Base-by-base conservation (phyloP, 64 coral and sea anemone genomes). In the Pocillopora verrucosa region DNA sequence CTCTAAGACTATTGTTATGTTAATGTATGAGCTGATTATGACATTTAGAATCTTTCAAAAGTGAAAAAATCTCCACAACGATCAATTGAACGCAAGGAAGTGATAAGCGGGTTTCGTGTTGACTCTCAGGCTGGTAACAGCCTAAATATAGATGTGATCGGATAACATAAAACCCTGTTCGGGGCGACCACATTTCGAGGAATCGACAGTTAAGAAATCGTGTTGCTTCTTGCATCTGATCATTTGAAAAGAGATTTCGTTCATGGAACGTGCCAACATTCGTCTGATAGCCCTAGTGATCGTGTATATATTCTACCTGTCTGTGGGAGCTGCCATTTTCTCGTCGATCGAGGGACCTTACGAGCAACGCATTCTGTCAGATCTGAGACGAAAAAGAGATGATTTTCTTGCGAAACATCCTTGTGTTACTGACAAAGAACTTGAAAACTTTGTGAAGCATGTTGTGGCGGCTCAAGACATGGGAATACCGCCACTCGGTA, bases 331-430 rank as follows among this genome's bases (percentile, higher is more conserved):
- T 2, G 95, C 91, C 36, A 97, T 97, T 87, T 97, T 97, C 79
- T 97, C 95, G 25, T 93, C 95, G 9, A 97, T 97, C 58, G 95
- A 97, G 87, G 91, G 87, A 37, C 95, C 95, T 88, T 97, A 83
- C 36, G 95, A 97, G 74, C 81, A 91, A 26, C 88, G 95, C 59
- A 75, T 97, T 30, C 72, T 97, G 59, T 78, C 75, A 19, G 89
- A 91, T 26, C 74, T 97, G 34, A 73, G 72, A 67, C 61, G 87
- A 60, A 93, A 97, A 51, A 63, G 95, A 78, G 95, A 97, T 7
- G 88, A 73, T 11, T 97, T 97, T 83, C 88, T 97, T 16, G 77
- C 79, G 35, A 91, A n/a, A 25, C 86, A 97, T 65, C 95, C 95
- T 0, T 97, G 95, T 62, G 88, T 97, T 2, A 76, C 80, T 58